phyloP scores from a whole-genome alignment of 2,113 vertebrate genomes.

The Pycnonotus jocosus region DNA sequence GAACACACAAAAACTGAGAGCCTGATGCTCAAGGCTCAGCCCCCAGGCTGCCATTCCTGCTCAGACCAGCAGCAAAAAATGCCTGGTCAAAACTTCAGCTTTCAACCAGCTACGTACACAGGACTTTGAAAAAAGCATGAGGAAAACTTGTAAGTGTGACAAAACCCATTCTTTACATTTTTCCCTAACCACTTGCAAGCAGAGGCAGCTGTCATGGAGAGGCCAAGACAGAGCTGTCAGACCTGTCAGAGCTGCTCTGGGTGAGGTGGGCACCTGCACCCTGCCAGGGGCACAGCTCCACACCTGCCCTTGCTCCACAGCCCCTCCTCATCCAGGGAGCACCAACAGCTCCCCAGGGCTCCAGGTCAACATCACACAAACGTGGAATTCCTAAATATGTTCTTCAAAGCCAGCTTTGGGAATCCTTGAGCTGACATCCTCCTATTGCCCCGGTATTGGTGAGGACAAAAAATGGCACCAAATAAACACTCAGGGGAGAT shows the following conservation, averaged over 20 bases:
- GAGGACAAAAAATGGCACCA: background rate
- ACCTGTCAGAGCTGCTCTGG: background rate
- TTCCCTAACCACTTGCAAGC: background rate
- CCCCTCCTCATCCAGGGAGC: background rate
- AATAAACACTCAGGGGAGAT: background rate
- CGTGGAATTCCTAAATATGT: background rate
- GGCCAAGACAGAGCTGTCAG: background rate
- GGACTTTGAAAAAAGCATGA: background rate
- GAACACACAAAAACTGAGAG: background rate
- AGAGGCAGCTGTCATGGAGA: background rate
- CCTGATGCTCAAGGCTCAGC: background rate
- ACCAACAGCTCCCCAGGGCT: background rate
- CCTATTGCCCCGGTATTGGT: background rate
- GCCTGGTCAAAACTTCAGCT: background rate
- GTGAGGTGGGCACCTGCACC: background rate
- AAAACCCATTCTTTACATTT: background rate
- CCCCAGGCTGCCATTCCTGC: background rate
- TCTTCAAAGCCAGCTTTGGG: background rate
- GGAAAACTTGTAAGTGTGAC: background rate
- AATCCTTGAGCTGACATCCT: background rate
- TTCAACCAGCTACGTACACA: fast-evolving
- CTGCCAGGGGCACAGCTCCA: background rate
- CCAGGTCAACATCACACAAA: background rate
- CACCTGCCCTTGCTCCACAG: background rate
- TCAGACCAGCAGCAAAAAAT: background rate